Percentiles rank a stretch among this genome's conserved stretches.
These are phyloP conservation scores for Chamaea fasciata DNA, from an alignment of 2,113 vertebrate genomes.

Conservation along the genomic window DNA sequence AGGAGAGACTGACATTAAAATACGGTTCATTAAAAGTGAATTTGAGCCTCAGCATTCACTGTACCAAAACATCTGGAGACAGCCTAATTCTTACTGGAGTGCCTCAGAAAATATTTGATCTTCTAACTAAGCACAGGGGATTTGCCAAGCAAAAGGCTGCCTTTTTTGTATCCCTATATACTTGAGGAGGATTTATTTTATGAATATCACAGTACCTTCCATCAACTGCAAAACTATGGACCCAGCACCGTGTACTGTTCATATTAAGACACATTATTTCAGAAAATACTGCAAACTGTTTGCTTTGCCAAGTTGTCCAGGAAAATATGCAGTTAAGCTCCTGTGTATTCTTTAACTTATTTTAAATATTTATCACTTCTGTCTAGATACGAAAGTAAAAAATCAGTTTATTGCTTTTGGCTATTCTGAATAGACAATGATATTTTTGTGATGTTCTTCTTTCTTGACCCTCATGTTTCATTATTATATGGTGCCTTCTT, in stretches of 20 bases:
- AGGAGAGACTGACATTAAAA: conserved; percentile 72
- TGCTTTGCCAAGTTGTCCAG: not conserved
- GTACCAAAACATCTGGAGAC: conserved; percentile 70
- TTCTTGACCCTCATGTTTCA: not conserved
- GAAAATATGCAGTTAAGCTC: not conserved
- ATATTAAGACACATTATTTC: not conserved
- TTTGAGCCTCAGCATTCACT: conserved; percentile 64
- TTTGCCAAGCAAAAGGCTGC: conserved; percentile 49
- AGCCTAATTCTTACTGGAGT: conserved; percentile 59
- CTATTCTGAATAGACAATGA: not conserved
- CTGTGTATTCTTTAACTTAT: not conserved
- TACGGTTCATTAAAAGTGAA: conserved; percentile 72
- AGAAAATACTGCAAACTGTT: not conserved
- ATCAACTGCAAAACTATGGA: not conserved
- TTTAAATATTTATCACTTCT: not conserved
- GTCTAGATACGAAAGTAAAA: not conserved
- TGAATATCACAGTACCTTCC: not conserved
- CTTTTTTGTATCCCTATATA: not conserved
- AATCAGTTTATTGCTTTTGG: not conserved
- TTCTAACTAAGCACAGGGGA: conserved; percentile 70
- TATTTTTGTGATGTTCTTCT: not conserved
- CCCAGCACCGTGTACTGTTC: not conserved
- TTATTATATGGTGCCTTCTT: not conserved
- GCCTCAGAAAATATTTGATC: conserved; percentile 63
- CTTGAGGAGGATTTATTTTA: conserved; percentile 49